Conservation (phyloP, 2,797 vertebrate species). For the Liparis tanakae region DNA sequence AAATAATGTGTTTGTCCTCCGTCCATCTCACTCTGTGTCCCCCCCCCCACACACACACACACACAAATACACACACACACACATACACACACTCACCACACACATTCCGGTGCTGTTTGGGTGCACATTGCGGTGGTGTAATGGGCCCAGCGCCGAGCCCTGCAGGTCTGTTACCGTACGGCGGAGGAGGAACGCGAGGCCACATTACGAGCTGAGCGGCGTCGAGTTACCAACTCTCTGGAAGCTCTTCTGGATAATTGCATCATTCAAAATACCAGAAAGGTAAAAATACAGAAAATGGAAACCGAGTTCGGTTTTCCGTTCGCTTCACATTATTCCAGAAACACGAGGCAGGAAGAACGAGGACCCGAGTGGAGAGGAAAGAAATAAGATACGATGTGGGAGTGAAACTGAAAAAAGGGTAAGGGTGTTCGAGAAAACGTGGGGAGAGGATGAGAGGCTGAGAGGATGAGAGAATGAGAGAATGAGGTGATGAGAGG, state of each 20-base stretch:
- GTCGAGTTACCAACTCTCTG: background rate
- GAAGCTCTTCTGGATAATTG: background rate
- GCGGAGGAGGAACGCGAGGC: background rate
- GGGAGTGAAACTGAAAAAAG: no score
- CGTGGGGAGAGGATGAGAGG: no score
- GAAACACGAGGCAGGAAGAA: background rate
- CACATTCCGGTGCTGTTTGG: background rate
- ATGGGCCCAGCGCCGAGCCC: background rate
- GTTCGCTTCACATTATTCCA: background rate
- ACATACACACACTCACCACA: no score
- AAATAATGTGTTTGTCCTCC: slow-evolving; percentile 5
- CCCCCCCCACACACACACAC: background rate
- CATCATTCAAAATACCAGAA: background rate
- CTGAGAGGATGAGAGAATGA: no score
- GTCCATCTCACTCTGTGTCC: background rate
- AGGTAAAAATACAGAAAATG: slow-evolving; percentile 3
- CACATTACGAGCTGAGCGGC: background rate
- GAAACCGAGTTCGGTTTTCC: background rate
- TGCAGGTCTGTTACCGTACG: slow-evolving; percentile 3
- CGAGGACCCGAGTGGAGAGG: background rate
- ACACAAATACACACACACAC: no score
- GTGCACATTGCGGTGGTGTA: background rate
- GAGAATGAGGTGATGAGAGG: no score
- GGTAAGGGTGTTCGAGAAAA: background rate
- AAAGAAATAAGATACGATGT: no score